These are phyloP conservation scores for Eospalax fontanierii DNA, from an alignment of 2,797 vertebrate genomes.

Conservation along the genomic window DNA sequence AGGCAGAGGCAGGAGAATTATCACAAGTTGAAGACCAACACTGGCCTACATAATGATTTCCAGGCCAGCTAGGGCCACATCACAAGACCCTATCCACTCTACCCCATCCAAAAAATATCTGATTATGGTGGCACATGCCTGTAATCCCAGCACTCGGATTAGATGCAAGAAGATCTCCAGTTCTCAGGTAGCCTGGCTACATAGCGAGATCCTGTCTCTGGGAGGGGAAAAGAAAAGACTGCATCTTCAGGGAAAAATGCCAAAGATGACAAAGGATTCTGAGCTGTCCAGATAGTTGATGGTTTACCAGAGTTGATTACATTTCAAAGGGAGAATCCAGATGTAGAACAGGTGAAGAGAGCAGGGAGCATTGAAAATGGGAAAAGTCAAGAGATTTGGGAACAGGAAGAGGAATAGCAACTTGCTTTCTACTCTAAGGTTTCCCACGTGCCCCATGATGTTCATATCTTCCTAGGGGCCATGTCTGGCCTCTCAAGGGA, in stretches of 20 bases:
- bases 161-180: not conserved
- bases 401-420: not conserved
- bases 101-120: not conserved
- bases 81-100: not conserved
- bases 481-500: constrained; percentile 18
- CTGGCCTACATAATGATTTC: not conserved
- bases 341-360: not conserved
- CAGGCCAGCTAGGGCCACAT: not conserved
- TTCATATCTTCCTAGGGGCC: not conserved
- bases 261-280: constrained; percentile 14
- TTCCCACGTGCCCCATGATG: not conserved
- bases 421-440: not conserved
- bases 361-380: not conserved
- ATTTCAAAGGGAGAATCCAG: not conserved
- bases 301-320: not conserved
- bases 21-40: not conserved
- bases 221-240: not conserved
- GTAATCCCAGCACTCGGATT: not conserved
- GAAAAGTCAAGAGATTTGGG: not conserved
- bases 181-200: not conserved
- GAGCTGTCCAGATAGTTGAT: not conserved
- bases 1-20: not conserved
- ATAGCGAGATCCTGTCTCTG: not conserved
- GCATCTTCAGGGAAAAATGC: not conserved
- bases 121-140: not conserved